phyloP scores from a whole-genome alignment of 2,888 invertebrate genomes.

The Loripinus fragilis region DNA sequence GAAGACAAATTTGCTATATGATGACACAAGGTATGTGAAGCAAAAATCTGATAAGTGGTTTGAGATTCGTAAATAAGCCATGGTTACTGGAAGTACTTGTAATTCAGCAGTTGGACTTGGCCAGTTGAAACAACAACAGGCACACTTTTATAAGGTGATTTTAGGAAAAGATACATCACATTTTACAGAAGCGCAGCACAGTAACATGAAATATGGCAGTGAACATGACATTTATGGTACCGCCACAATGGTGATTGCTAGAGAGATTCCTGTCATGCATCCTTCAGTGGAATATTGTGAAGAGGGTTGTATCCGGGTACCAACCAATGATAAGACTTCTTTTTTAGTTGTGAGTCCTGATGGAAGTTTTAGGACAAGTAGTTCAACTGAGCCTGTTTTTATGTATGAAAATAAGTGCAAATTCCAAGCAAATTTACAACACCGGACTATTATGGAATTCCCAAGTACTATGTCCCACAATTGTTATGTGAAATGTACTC shows the following conservation, averaged over 20 bases:
- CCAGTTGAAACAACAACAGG: constrained; percentile 22
- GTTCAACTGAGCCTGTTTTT: background rate
- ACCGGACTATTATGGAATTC: constrained; percentile 23
- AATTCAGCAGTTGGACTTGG: constrained; percentile 30
- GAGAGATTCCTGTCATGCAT: background rate
- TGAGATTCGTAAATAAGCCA: constrained; percentile 3
- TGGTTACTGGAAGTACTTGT: constrained; percentile 39
- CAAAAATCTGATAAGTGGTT: constrained; percentile 23
- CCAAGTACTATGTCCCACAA: constrained; percentile 20
- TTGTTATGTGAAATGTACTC: constrained; percentile 23
- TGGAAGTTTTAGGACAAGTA: constrained; percentile 10
- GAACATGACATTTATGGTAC: constrained; percentile 27
- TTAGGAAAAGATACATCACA: background rate
- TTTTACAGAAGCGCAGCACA: background rate
- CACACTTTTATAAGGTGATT: constrained; percentile 30
- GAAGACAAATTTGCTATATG: background rate
- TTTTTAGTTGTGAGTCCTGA: constrained; percentile 36
- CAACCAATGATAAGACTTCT: background rate
- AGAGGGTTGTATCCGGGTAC: constrained; percentile 19
- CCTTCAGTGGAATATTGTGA: constrained; percentile 23
- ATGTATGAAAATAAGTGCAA: constrained; percentile 32
- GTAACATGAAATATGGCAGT: constrained; percentile 26
- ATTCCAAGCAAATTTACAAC: background rate
- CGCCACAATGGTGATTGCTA: constrained; percentile 16
- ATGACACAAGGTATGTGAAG: background rate